phyloP scores from a whole-genome alignment of 2,797 vertebrate species.

The Enteromius anoplus region DNA sequence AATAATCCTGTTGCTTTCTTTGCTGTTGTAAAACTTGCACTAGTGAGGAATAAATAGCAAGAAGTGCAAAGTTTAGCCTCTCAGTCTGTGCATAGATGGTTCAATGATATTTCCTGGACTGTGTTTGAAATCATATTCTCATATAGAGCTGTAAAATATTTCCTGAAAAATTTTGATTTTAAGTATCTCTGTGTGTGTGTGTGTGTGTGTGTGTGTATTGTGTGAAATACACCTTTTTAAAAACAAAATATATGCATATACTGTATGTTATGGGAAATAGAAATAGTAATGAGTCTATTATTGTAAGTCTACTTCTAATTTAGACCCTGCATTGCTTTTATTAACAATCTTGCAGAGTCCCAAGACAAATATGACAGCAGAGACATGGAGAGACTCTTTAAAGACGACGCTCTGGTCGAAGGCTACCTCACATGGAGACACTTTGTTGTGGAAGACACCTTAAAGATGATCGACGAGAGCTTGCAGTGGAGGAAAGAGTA shows the following conservation, averaged over 20 bases:
- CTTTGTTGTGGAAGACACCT: slow-evolving; percentile 83
- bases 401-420: slow-evolving; percentile 85
- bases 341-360: slow-evolving; percentile 69
- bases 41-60: neutral
- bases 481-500: slow-evolving; percentile 94
- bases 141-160: neutral
- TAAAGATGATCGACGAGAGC: slow-evolving; percentile 98
- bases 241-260: neutral
- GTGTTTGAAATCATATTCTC: neutral
- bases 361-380: slow-evolving; percentile 90
- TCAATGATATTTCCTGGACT: neutral
- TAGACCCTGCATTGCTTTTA: neutral
- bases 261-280: neutral
- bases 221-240: neutral
- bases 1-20: neutral
- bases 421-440: slow-evolving; percentile 87
- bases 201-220: neutral
- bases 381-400: slow-evolving; percentile 89
- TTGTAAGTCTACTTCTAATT: neutral
- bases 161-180: neutral
- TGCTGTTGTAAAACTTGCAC: neutral
- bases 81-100: neutral
- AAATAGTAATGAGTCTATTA: neutral
- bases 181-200: no score
- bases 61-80: neutral